phyloP scores from a whole-genome alignment of 2,888 invertebrate species.

The Lysandra coridon region DNA sequence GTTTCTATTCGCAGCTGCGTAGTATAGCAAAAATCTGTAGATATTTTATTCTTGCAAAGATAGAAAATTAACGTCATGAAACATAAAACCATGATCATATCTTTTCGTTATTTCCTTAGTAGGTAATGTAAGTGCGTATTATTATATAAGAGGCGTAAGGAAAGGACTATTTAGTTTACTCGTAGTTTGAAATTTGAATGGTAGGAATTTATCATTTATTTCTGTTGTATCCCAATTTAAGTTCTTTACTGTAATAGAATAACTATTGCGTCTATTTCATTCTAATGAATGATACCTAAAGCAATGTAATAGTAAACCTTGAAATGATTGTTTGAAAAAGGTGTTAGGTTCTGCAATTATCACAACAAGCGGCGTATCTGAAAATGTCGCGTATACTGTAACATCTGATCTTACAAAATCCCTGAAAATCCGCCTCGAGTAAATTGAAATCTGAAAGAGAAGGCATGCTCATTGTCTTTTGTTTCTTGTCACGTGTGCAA shows the following conservation, averaged over 20 bases:
- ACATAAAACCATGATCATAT: not conserved
- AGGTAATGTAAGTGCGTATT: no score
- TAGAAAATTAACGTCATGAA: not conserved
- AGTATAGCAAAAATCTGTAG: not conserved
- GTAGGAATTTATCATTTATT: no score
- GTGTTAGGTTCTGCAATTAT: no score
- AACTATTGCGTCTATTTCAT: no score
- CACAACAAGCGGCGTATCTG: constrained; percentile 36
- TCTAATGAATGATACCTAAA: no score
- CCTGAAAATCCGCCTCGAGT: constrained; percentile 79
- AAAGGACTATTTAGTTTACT: not conserved
- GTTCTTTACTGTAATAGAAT: no score
- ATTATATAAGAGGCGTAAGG: not conserved
- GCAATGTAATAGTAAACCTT: not conserved
- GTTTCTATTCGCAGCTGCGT: constrained; percentile 54
- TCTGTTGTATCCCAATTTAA: no score
- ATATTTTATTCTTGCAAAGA: not conserved
- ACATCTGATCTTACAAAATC: constrained; percentile 65
- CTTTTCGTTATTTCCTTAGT: not conserved
- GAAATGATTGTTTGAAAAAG: no score
- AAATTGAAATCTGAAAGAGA: constrained; percentile 80
- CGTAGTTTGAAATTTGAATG: not conserved
- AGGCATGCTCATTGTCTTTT: constrained; percentile 46
- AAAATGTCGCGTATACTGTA: constrained; percentile 45
- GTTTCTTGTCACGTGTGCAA: constrained; percentile 48